Evolutionary conservation across 2,888 invertebrate genomes (phyloP).

Genomic region (Acanthoscelides obtectus): DNA sequence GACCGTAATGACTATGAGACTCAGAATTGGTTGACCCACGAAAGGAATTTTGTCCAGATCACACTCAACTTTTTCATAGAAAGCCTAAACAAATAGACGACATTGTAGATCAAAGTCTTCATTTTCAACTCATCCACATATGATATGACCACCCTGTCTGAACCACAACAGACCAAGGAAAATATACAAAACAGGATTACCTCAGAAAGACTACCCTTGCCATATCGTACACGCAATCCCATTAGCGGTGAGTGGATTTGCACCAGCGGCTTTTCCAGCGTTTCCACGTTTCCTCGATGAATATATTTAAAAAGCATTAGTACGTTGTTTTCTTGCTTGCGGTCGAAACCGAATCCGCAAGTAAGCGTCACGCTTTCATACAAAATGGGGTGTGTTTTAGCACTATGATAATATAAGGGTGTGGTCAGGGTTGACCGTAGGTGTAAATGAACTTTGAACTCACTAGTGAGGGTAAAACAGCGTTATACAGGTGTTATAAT

Average conservation of each 20-base stretch:
- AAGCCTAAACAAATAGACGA: no score
- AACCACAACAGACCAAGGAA: background rate
- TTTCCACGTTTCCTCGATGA: background rate
- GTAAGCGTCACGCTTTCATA: background rate
- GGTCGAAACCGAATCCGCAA: background rate
- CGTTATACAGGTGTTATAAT: no score
- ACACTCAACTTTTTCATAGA: no score
- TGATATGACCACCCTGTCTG: background rate
- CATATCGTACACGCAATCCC: background rate
- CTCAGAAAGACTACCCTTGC: background rate
- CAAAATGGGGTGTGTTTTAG: background rate
- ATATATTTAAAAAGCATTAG: background rate
- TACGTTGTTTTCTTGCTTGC: background rate
- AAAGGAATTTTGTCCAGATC: no score
- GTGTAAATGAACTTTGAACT: background rate
- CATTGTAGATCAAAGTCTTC: no score
- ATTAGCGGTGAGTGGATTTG: background rate
- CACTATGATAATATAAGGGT: background rate
- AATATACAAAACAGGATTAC: background rate
- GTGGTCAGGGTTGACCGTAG: background rate
- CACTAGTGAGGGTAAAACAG: background rate
- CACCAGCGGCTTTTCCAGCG: background rate
- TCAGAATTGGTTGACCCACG: no score
- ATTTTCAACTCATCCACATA: no score
- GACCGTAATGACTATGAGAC: no score